Conservation (phyloP, 2,797 vertebrate species). For the Pseudochirops corinnae region DNA sequence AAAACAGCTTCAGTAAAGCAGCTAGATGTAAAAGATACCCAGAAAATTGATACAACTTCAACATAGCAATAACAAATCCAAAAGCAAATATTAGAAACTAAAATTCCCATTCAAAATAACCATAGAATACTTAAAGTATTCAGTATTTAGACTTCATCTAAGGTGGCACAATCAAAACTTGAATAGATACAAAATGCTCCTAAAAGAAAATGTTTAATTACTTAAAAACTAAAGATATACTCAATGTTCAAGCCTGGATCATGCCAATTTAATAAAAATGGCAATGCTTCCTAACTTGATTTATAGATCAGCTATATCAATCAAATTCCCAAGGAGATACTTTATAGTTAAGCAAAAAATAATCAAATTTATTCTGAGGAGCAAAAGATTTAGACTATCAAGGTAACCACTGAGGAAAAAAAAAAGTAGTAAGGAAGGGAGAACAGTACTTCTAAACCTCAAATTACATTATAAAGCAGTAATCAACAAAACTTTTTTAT, state of each 20-base stretch:
- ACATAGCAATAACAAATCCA: neutral
- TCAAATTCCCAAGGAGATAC: too few relatives aligned
- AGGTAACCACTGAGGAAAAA: too few relatives aligned
- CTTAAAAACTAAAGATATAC: neutral
- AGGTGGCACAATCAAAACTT: neutral
- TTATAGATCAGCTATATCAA: too few relatives aligned
- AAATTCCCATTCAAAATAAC: neutral
- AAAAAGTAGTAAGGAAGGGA: too few relatives aligned
- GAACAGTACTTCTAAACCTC: too few relatives aligned
- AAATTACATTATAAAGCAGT: too few relatives aligned
- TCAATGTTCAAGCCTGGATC: neutral
- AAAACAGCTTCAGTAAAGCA: neutral
- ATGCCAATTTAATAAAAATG: neutral
- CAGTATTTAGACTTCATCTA: neutral
- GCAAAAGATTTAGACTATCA: too few relatives aligned
- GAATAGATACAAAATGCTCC: neutral
- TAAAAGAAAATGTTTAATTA: neutral
- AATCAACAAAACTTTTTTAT: too few relatives aligned
- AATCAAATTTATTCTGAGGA: too few relatives aligned
- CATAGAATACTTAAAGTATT: neutral
- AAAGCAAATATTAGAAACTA: neutral
- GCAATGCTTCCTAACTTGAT: too few relatives aligned
- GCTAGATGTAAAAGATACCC: neutral
- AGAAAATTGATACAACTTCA: neutral
- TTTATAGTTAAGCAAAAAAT: too few relatives aligned